Base-by-base conservation (phyloP, 2,797 vertebrate genomes). In the Pterois miles region DNA sequence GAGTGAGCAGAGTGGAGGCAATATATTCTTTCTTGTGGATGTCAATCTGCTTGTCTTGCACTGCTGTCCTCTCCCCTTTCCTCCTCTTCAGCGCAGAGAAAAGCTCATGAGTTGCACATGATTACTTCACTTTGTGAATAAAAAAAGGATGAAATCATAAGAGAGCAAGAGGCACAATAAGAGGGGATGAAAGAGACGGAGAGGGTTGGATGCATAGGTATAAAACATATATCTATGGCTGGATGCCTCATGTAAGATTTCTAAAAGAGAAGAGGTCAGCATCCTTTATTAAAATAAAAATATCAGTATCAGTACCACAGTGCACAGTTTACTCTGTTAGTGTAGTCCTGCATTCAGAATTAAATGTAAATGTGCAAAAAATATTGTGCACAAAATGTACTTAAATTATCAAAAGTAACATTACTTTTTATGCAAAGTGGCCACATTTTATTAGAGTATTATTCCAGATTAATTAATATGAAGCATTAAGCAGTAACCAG, bases 11-110 rank as follows among this genome's bases (percentile, higher is more conserved):
- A 76, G 81, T 18, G 74, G 54, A 74, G 69, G 69, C 52, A 46
- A 43, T 0, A 65, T 74, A 48, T 83, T 80, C 70, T 79, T 58
- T 74, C 71, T 60, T 50, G 74, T 57, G 63, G 78, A 65, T 59
- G 64, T 36, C 36, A 29, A 38, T 4, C 46, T 54, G 64, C 59
- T 60, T 5, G 22, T 25, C 50, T 23, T 22, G 31, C 3, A 2
- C 67, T 27, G 7, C n/a, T n/a, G 22, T 56, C 38, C 23, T 25
- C 34, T 25, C 50, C 34, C 4, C 12, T 29, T 4, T 2, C n/a
- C 50, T n/a, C 10, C 20, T 23, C 67, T 66, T 46, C n/a, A 57
- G 27, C 6, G 23, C 23, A 54, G 66, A 33, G 25, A 31, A 62
- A 65, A 65, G 63, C 36, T 64, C 7, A 23, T 54, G 33, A 72